Evolutionary conservation across 2,797 vertebrate species (phyloP).

Genomic region (Gymnoscopelus microlampas): DNA sequence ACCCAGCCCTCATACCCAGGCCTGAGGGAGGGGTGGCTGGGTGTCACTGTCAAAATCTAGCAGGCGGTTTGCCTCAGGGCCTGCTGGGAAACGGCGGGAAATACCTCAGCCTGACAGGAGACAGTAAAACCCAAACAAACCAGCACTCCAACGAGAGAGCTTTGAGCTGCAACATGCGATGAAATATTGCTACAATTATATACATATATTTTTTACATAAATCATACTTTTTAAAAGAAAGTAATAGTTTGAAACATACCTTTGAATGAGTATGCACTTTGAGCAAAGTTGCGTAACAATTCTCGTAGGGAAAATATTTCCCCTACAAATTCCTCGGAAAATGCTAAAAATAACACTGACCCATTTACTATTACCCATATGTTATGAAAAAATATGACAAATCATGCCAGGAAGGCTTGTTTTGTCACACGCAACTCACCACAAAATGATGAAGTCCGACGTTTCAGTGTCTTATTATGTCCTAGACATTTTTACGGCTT

Average conservation of each 20-base stretch:
- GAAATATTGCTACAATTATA: conserved; percentile 40
- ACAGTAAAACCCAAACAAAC: conserved; percentile 71
- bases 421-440: conserved; percentile 20
- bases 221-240: conserved; percentile 26
- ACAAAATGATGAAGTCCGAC: background rate
- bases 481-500: background rate
- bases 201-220: conserved; percentile 42
- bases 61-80: conserved; percentile 67
- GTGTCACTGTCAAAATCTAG: conserved; percentile 70
- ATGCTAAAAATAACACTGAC: conserved; percentile 20
- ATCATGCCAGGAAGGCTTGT: conserved; percentile 17
- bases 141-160: conserved; percentile 27
- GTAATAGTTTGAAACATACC: conserved; percentile 39
- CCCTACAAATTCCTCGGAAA: conserved; percentile 19
- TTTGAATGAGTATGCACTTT: conserved; percentile 39
- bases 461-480: conserved; percentile 4
- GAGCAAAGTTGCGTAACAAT: conserved; percentile 25
- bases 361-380: background rate
- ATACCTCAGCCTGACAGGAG: conserved; percentile 73
- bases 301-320: conserved; percentile 33
- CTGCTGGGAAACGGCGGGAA: conserved; percentile 63
- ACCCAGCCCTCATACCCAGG: conserved; percentile 39
- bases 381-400: conserved; percentile 6
- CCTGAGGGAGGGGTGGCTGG: conserved; percentile 48
- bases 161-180: conserved; percentile 36